Conservation (phyloP, 2,113 vertebrate genomes). For the Tenebrosternarchus preto region DNA sequence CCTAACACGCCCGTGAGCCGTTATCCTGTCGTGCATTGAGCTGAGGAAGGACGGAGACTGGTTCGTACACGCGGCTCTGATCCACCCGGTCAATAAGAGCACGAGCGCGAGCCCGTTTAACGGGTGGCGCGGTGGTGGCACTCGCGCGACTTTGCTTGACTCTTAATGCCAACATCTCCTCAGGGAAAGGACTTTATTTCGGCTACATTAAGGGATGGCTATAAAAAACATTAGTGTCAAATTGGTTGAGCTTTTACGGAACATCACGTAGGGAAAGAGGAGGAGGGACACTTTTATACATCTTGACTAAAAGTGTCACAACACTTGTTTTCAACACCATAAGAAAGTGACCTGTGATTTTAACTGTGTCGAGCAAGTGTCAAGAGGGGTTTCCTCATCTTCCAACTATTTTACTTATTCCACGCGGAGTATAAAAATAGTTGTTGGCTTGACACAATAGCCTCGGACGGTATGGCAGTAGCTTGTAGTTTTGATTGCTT, state of each 20-base stretch:
- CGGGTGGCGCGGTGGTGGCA: conserved; percentile 56
- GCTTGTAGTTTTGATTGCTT: conserved; percentile 23
- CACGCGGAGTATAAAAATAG: conserved; percentile 30
- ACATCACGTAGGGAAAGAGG: conserved; percentile 4
- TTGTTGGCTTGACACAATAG: conserved; percentile 1
- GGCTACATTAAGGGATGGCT: conserved; percentile 34
- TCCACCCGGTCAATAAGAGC: conserved; percentile 53
- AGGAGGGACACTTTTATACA: conserved; percentile 27
- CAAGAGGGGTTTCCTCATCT: conserved; percentile 12
- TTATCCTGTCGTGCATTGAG: conserved; percentile 61
- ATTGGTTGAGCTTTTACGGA: conserved; percentile 40
- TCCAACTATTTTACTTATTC: conserved; percentile 5
- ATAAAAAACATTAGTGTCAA: conserved; percentile 38
- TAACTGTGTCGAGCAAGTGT: conserved; percentile 31
- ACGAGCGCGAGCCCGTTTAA: conserved; percentile 35
- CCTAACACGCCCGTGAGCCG: conserved; percentile 63
- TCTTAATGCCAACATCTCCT: conserved; percentile 52
- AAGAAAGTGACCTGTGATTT: conserved; percentile 38
- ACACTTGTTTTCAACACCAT: conserved; percentile 31
- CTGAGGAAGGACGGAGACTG: conserved; percentile 37
- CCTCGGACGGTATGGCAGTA: background rate
- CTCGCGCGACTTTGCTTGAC: conserved; percentile 44
- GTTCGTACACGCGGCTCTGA: conserved; percentile 47
- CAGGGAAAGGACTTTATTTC: conserved; percentile 49
- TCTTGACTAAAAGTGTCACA: conserved; percentile 35